Evolutionary conservation across 2,113 vertebrate genomes (phyloP).

Genomic region (Rhinichthys klamathensis): DNA sequence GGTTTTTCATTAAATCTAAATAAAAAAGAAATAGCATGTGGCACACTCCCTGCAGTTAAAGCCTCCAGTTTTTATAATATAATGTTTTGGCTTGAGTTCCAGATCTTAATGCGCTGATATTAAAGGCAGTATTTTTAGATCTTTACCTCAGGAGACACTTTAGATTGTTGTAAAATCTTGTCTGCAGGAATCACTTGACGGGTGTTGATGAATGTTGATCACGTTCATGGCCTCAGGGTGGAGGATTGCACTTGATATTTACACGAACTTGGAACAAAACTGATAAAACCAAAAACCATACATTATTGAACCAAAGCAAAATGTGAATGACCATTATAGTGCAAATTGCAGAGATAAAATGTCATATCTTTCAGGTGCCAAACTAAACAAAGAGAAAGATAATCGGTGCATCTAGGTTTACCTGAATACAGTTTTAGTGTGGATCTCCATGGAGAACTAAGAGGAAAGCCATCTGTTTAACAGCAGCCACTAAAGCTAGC

Average conservation of each 20-base stretch:
- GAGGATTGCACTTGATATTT: neutral
- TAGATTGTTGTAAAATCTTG: neutral
- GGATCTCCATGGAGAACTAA: neutral
- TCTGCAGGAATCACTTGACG: neutral
- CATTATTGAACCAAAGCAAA: neutral
- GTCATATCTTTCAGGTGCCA: neutral
- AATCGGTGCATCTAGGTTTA: neutral
- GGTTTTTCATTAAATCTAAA: conserved; percentile 10
- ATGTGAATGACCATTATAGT: neutral
- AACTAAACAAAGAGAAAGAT: neutral
- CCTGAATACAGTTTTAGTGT: neutral
- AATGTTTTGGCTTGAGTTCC: conserved; percentile 21
- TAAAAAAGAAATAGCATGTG: conserved; percentile 12
- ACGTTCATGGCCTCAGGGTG: neutral
- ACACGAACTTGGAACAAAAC: neutral
- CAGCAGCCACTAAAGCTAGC: neutral
- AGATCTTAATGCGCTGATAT: conserved; percentile 12
- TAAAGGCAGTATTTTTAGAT: conserved; percentile 10
- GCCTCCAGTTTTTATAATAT: conserved; percentile 1
- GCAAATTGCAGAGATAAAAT: neutral
- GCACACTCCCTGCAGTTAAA: conserved; percentile 11
- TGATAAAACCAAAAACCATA: neutral
- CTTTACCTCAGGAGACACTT: conserved; percentile 28
- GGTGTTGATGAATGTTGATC: neutral
- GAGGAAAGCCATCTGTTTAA: neutral